These are phyloP conservation scores for Rhynchotus rufescens DNA, from an alignment of 2,797 vertebrate genomes.

Conservation along the genomic window DNA sequence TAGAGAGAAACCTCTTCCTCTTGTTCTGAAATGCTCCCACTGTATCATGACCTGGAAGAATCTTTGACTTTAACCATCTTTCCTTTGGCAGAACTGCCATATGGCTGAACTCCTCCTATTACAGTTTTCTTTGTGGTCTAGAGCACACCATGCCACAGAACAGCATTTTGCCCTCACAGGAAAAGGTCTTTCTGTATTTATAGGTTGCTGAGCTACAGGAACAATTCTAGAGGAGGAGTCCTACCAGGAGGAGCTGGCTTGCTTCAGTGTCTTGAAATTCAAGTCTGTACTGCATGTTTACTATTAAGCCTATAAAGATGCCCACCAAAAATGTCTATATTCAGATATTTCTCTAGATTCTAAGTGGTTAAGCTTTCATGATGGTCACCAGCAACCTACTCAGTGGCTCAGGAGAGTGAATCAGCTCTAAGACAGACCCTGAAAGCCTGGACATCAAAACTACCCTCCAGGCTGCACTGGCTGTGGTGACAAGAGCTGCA, in stretches of 20 bases:
- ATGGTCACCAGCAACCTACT: background rate
- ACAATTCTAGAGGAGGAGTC: background rate
- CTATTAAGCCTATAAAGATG: background rate
- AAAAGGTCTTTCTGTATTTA: background rate
- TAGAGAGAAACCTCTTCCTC: background rate
- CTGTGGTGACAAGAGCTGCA: background rate
- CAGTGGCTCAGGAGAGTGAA: background rate
- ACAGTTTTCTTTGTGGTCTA: conserved; percentile 24
- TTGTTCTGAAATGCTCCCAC: background rate
- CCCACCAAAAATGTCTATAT: background rate
- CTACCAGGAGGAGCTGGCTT: background rate
- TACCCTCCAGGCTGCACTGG: background rate
- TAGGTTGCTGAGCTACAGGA: background rate
- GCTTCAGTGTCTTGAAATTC: background rate
- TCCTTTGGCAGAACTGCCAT: conserved; percentile 3
- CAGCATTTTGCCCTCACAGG: background rate
- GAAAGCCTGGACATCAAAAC: fast-evolving
- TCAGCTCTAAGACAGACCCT: background rate
- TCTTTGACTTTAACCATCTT: background rate
- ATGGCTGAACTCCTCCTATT: background rate
- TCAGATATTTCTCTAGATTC: background rate
- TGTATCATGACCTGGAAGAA: background rate
- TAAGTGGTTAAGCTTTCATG: background rate
- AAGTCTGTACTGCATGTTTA: background rate
- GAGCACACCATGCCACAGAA: background rate